Conservation (phyloP, 2,888 invertebrate species). For the Chesias legatella region DNA sequence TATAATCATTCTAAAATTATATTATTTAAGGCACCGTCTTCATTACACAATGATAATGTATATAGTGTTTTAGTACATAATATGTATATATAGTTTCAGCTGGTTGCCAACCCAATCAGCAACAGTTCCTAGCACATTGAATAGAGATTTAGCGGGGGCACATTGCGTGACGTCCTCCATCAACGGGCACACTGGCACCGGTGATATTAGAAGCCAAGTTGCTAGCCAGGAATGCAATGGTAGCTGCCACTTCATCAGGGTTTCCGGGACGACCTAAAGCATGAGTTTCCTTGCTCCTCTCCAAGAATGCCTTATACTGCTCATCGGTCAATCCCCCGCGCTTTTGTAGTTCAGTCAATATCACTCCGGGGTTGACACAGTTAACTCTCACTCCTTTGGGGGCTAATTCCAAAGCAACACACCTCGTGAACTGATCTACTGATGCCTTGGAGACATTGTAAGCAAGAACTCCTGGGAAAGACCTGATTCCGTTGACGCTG, state of each 20-base stretch:
- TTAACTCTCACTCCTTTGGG: constrained; percentile 92
- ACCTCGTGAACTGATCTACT: constrained; percentile 96
- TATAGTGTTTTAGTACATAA: too few species aligned
- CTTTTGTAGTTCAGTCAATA: constrained; percentile 92
- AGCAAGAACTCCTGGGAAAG: constrained; percentile 93
- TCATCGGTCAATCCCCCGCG: constrained; percentile 91
- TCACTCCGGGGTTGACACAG: constrained; percentile 96
- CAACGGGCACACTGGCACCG: constrained; percentile 92
- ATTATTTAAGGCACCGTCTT: constrained; percentile 9
- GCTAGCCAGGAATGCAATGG: constrained; percentile 95
- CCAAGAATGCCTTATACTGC: constrained; percentile 91
- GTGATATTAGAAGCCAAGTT: constrained; percentile 94
- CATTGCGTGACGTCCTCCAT: constrained; percentile 97
- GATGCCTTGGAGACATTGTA: constrained; percentile 97
- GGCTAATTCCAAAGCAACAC: constrained; percentile 93
- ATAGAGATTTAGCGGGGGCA: constrained; percentile 87
- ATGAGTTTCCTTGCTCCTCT: constrained; percentile 92
- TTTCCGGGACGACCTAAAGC: constrained; percentile 93
- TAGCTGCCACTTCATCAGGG: constrained; percentile 91
- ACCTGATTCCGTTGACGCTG: constrained; percentile 94
- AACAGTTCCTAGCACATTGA: too few species aligned
- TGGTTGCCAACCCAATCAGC: too few species aligned
- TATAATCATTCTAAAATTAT: neutral
- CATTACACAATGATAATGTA: too few species aligned
- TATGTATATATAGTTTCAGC: too few species aligned